Conservation (phyloP, 2,888 invertebrate species). For the Yponomeuta malinellus region DNA sequence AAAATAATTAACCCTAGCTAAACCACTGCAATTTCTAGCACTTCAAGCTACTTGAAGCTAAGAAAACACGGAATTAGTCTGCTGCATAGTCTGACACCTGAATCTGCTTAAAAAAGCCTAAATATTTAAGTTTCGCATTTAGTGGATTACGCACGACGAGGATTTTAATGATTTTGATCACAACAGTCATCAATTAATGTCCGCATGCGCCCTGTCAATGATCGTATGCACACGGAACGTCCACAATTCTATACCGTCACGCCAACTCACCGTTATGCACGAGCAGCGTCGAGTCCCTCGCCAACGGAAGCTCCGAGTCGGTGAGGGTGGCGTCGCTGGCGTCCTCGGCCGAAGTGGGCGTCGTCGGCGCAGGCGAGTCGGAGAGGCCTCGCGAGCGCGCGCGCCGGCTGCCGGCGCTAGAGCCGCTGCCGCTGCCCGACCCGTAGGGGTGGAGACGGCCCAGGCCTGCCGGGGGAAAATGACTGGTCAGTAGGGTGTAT, state of each 20-base stretch:
- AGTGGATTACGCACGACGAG: no score
- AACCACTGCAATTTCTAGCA: no score
- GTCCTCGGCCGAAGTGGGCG: conserved; percentile 84
- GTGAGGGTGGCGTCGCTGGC: conserved; percentile 90
- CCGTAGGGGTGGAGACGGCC: conserved; percentile 89
- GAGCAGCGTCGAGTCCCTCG: conserved; percentile 86
- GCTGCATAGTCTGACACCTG: no score
- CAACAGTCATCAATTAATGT: no score
- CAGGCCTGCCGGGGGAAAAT: conserved; percentile 74
- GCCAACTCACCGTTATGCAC: conserved; percentile 86
- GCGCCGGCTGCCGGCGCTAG: conserved; percentile 73
- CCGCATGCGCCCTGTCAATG: no score
- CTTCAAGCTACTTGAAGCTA: no score
- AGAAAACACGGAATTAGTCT: no score
- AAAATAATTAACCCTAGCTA: no score
- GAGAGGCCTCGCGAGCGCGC: conserved; percentile 83
- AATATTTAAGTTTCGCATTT: no score
- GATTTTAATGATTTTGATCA: no score
- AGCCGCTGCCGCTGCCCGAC: conserved; percentile 83
- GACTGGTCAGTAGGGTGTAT: conserved; percentile 18
- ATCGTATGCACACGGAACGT: background rate
- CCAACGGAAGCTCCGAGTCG: conserved; percentile 88
- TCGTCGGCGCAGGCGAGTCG: conserved; percentile 78
- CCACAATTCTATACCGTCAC: background rate
- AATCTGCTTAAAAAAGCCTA: no score